Percentiles rank a stretch among this genome's conserved stretches.
Evolutionary conservation across 1,140 invertebrate genomes (phyloP).

Genomic region (Drosophila mayri): DNA sequence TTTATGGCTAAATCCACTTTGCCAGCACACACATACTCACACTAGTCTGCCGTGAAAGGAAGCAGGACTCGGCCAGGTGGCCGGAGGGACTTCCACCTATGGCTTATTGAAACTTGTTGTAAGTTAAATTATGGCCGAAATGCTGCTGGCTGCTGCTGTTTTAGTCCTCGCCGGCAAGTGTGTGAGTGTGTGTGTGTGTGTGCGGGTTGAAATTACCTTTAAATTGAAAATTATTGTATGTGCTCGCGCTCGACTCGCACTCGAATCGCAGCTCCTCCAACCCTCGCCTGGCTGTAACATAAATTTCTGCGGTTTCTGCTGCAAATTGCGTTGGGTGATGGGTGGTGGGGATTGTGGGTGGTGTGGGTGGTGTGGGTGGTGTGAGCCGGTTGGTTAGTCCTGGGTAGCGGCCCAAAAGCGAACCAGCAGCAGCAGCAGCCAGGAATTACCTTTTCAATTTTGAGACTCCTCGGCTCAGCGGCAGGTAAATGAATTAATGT

Average conservation of each 20-base stretch:
- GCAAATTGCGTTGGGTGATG: constrained; percentile 62
- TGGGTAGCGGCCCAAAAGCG: constrained; percentile 36
- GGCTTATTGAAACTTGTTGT: constrained; percentile 82
- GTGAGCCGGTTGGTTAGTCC: not conserved
- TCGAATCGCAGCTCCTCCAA: constrained; percentile 35
- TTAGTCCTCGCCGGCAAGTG: constrained; percentile 34
- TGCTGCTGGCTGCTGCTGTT: constrained; percentile 59
- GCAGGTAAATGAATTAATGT: constrained; percentile 80
- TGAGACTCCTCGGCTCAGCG: constrained; percentile 48
- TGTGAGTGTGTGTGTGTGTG: constrained; percentile 12
- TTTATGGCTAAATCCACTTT: constrained; percentile 83
- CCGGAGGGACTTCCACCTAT: constrained; percentile 39
- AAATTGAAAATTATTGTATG: constrained; percentile 84
- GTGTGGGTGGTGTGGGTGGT: not conserved
- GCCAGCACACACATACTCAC: constrained; percentile 41
- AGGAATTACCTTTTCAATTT: constrained; percentile 81
- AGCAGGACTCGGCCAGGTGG: constrained; percentile 25
- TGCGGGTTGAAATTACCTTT: constrained; percentile 77
- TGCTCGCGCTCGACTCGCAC: constrained; percentile 74
- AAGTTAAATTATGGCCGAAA: constrained; percentile 82
- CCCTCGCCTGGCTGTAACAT: constrained; percentile 54
- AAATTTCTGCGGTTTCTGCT: constrained; percentile 77
- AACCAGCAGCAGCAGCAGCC: constrained; percentile 30
- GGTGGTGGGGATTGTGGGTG: constrained; percentile 1
- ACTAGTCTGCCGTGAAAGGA: constrained; percentile 9